Evolutionary conservation across 2,797 vertebrate genomes (phyloP).

Genomic region (Eidolon dupreanum): DNA sequence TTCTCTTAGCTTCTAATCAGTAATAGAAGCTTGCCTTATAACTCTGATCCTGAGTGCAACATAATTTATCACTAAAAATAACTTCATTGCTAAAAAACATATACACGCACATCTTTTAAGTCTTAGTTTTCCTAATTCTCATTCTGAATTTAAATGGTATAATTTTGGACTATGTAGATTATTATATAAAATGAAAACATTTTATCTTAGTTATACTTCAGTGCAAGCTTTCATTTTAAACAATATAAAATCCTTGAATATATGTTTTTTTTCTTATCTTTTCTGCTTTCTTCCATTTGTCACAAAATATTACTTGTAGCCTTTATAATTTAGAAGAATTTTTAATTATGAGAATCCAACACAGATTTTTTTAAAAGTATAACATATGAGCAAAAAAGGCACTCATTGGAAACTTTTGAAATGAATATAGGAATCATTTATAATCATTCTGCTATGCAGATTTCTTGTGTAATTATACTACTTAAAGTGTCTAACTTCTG

Average conservation of each 20-base stretch:
- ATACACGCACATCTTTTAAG: neutral
- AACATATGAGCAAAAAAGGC: slow-evolving; percentile 13
- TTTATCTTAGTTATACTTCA: neutral
- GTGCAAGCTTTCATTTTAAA: neutral
- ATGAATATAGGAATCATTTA: neutral
- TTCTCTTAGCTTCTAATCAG: slow-evolving; percentile 75
- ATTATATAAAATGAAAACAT: neutral
- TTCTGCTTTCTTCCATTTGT: slow-evolving; percentile 20
- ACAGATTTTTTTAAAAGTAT: neutral
- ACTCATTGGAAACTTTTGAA: neutral
- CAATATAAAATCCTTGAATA: neutral
- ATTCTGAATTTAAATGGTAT: slow-evolving; percentile 25
- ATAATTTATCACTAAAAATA: slow-evolving; percentile 5
- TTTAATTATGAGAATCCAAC: slow-evolving; percentile 44
- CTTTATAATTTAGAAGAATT: slow-evolving; percentile 47
- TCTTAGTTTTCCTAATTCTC: neutral
- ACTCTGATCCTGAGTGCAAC: slow-evolving; percentile 19
- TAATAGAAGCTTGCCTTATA: slow-evolving; percentile 70
- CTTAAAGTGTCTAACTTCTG: neutral
- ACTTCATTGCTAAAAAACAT: neutral
- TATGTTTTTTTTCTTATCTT: neutral
- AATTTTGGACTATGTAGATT: slow-evolving; percentile 7
- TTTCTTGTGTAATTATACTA: slow-evolving; percentile 1
- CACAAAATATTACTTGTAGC: neutral
- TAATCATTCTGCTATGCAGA: neutral